phyloP scores from a whole-genome alignment of 2,888 invertebrate species.

The Chalcosyrphus nemorum region DNA sequence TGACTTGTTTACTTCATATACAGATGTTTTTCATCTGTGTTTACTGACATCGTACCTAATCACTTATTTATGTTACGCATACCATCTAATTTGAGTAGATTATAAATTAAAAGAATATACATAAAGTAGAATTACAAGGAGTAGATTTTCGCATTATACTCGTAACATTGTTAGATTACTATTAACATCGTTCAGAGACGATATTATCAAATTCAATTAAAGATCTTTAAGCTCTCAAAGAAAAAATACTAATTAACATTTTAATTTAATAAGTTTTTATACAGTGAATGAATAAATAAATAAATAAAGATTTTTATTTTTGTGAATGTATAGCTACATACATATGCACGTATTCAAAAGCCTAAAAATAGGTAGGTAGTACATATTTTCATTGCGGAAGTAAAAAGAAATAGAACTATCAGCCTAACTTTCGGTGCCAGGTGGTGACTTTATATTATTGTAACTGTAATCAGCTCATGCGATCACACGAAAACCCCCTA shows the following conservation, averaged over 20 bases:
- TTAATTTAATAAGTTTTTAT: too few species aligned
- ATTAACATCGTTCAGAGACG: too few species aligned
- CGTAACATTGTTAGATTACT: too few species aligned
- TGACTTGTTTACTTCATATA: background rate
- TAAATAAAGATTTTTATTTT: too few species aligned
- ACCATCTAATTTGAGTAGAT: slow-evolving; percentile 8
- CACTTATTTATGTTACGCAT: background rate
- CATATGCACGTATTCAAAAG: too few species aligned
- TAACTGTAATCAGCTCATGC: slow-evolving; percentile 12
- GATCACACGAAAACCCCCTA: slow-evolving; percentile 13
- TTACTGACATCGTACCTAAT: slow-evolving; percentile 1
- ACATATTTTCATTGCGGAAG: slow-evolving; percentile 49
- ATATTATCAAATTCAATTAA: too few species aligned
- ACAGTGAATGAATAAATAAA: too few species aligned
- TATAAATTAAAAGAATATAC: background rate
- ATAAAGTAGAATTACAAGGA: slow-evolving; percentile 7
- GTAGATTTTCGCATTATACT: too few species aligned
- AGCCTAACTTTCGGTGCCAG: slow-evolving; percentile 22
- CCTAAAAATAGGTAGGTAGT: background rate
- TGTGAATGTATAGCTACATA: too few species aligned
- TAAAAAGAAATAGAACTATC: slow-evolving; percentile 8
- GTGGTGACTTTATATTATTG: slow-evolving; percentile 31
- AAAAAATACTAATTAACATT: too few species aligned
- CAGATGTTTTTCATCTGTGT: background rate
- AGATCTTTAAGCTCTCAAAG: too few species aligned